Conservation (phyloP, 2,113 vertebrate species). For the Anolis carolinensis region DNA sequence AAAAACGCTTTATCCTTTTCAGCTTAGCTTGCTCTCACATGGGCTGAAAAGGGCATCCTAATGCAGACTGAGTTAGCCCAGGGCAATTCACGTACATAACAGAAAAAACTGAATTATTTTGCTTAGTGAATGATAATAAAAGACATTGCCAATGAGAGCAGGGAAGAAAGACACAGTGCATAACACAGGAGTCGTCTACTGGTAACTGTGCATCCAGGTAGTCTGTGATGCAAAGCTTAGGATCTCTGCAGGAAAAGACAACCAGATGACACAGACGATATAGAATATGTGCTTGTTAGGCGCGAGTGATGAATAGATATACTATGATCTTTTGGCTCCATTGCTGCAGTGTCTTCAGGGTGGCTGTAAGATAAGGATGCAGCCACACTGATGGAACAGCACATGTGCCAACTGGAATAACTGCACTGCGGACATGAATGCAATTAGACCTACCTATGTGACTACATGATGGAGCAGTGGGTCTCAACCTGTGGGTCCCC, state of each 20-base stretch:
- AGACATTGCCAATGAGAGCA: not conserved
- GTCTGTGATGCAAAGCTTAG: not conserved
- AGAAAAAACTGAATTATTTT: not conserved
- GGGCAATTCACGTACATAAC: not conserved
- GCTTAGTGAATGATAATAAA: not conserved
- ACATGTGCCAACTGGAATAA: not conserved
- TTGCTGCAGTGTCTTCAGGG: not conserved
- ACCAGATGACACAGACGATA: not conserved
- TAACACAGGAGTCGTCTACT: not conserved
- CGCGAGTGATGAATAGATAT: not conserved
- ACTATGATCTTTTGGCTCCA: not conserved
- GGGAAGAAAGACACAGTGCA: not conserved
- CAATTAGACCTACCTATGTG: no score
- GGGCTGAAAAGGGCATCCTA: constrained; percentile 18
- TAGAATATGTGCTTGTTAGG: not conserved
- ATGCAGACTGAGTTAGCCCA: constrained; percentile 13
- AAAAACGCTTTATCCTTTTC: not conserved
- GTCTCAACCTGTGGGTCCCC: no score
- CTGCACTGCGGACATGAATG: not conserved
- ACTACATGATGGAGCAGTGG: no score
- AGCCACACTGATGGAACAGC: no score
- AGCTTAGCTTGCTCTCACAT: not conserved
- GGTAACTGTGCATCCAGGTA: not conserved
- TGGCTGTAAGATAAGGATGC: not conserved
- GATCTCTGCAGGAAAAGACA: not conserved